Evolutionary conservation across 2,888 invertebrate species (phyloP).

Genomic region (Acrobeloides nanus): DNA sequence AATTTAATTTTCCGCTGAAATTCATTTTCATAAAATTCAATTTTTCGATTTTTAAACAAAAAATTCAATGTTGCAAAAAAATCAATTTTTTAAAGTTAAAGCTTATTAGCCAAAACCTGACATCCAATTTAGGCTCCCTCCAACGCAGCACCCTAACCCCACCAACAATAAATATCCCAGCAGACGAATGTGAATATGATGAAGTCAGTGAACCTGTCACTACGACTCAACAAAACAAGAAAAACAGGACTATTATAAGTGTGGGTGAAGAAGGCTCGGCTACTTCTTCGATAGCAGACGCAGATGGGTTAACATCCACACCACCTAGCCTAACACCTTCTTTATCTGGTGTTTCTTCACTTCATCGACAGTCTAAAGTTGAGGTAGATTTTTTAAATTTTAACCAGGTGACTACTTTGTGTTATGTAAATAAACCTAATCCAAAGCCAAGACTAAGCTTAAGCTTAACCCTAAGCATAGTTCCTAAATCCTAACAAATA

Average conservation of each 20-base stretch:
- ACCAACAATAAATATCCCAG: background rate
- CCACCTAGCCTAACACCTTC: conserved; percentile 10
- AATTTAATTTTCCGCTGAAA: background rate
- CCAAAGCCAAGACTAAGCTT: no score
- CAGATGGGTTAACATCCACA: conserved; percentile 5
- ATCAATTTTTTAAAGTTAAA: no score
- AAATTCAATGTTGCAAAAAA: no score
- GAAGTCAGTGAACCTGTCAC: background rate
- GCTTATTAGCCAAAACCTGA: no score
- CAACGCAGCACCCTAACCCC: background rate
- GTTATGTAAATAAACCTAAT: background rate
- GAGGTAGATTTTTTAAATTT: no score
- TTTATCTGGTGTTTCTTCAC: conserved; percentile 7
- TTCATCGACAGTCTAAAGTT: conserved; percentile 12
- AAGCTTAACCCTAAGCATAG: no score
- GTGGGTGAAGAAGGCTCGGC: conserved; percentile 15
- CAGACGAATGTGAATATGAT: conserved; percentile 5
- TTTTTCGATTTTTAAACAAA: no score
- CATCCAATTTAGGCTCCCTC: background rate
- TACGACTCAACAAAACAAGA: background rate
- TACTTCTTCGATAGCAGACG: conserved; percentile 7
- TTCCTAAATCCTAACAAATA: no score
- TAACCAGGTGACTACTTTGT: no score
- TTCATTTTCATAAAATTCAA: no score
- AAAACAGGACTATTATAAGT: conserved; percentile 23